Evolutionary conservation across 2,797 vertebrate species (phyloP).

Genomic region (Eulemur coronatus): DNA sequence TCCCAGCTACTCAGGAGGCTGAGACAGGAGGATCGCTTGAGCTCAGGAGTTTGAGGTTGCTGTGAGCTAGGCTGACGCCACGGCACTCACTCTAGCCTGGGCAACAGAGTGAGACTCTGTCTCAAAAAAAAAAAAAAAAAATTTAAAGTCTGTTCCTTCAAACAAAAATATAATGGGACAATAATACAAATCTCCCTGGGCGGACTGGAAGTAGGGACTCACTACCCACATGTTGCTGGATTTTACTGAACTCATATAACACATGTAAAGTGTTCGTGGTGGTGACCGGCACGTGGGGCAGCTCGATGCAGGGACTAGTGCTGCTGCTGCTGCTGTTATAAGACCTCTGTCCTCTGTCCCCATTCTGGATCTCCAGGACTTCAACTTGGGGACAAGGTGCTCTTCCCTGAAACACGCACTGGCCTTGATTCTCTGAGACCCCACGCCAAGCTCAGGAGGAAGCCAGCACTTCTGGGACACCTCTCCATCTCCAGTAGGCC

Average conservation of each 20-base stretch:
- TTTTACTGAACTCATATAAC: background rate
- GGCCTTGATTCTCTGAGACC: background rate
- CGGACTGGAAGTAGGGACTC: background rate
- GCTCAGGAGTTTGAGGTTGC: too few species aligned
- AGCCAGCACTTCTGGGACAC: background rate
- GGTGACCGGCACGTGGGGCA: background rate
- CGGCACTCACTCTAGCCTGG: too few species aligned
- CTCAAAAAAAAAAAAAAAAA: too few species aligned
- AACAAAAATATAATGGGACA: background rate
- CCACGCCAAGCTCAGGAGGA: background rate
- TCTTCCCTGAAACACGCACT: background rate
- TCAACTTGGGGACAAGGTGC: background rate
- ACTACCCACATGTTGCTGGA: background rate
- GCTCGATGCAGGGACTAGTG: background rate
- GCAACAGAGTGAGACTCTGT: too few species aligned
- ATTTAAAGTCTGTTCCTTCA: background rate
- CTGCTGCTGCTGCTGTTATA: background rate
- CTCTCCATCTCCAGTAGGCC: background rate
- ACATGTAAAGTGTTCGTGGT: accelerated
- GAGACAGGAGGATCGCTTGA: too few species aligned
- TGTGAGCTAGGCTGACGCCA: too few species aligned
- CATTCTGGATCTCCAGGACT: background rate
- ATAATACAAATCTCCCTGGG: background rate
- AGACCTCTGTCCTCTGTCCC: background rate
- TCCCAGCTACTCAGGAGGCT: too few species aligned